Conservation (phyloP, 2,888 invertebrate species). For the Laothoe populi region DNA sequence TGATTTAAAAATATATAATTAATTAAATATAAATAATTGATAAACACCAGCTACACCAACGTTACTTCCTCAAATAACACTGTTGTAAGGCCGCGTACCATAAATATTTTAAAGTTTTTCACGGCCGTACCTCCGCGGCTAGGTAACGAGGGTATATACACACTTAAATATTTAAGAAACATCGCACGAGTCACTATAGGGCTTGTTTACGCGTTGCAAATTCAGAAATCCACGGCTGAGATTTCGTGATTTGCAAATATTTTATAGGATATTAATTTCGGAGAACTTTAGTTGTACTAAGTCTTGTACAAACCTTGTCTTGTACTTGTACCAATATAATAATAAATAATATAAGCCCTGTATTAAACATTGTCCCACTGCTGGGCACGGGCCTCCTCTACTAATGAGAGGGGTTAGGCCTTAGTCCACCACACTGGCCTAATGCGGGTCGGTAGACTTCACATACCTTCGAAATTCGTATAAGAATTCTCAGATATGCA, state of each 20-base stretch:
- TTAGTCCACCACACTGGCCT: too few relatives aligned
- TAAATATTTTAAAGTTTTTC: constrained; percentile 66
- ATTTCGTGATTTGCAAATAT: constrained; percentile 3
- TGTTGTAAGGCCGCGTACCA: constrained; percentile 47
- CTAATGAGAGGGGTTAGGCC: too few relatives aligned
- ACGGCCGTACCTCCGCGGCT: constrained; percentile 46
- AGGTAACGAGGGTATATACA: constrained; percentile 34
- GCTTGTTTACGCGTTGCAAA: constrained; percentile 4
- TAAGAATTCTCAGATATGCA: too few relatives aligned
- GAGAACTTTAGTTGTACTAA: neutral
- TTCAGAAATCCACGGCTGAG: neutral
- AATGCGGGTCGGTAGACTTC: too few relatives aligned
- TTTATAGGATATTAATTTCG: neutral
- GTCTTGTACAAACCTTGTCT: too few relatives aligned
- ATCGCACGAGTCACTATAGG: constrained; percentile 1
- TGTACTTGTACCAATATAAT: too few relatives aligned
- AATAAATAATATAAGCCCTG: too few relatives aligned
- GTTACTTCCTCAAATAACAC: neutral
- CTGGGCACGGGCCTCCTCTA: too few relatives aligned
- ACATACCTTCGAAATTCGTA: too few relatives aligned
- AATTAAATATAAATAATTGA: neutral
- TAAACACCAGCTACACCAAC: neutral
- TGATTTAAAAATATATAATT: neutral
- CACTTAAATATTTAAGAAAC: constrained; percentile 27
- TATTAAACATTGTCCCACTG: too few relatives aligned